Evolutionary conservation across 2,113 vertebrate species (phyloP), one percentile per base, ranked within the genome.

Genomic region (Solea solea): DNA sequence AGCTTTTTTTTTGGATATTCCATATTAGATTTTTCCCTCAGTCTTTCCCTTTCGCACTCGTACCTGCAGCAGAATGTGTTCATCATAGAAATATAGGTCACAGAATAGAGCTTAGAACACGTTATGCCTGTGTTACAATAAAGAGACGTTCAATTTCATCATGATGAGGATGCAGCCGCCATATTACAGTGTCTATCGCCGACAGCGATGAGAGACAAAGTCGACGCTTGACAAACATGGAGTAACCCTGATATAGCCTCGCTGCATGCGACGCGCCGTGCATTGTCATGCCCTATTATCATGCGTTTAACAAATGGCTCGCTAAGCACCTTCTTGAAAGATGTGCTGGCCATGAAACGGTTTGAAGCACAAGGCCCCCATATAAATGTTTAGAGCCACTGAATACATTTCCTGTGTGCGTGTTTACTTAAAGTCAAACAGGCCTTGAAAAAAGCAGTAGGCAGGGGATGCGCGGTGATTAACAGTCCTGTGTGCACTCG

Each of bases 351-450:
- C 86, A 42, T 89, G 84, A 89, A 92, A 73, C 73, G 3, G 72
- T 89, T 89, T 89, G 80, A 90, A 87, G 80, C 80, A 74, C 72
- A 74, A 81, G 78, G 78, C 66, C 75, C 40, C 65, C 83, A 55
- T 80, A 80, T 89, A 92, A 92, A 91, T 92, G 88, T 89, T 93
- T 91, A 75, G 86, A 90, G 77, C 77, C 81, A 81, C 74, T 88
- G 83, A 88, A 88, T 85, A 87, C 90, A 86, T 92, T 91, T 93
- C 90, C 87, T 86, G 86, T 86, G 86, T 84, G 72, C 77, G 34
- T 92, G 91, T 93, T 92, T 93, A 90, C 85, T 85, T 84, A 15
- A 68, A 84, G 88, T 90, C 82, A 83, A 92, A 89, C 91, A 86
- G 88, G 88, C 90, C 91, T 90, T 92, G 90, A 89, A 89, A 21